Percentiles rank a stretch among this genome's conserved stretches.
Conservation (phyloP, 2,888 invertebrate genomes). For the Sarcophaga subvicina region DNA sequence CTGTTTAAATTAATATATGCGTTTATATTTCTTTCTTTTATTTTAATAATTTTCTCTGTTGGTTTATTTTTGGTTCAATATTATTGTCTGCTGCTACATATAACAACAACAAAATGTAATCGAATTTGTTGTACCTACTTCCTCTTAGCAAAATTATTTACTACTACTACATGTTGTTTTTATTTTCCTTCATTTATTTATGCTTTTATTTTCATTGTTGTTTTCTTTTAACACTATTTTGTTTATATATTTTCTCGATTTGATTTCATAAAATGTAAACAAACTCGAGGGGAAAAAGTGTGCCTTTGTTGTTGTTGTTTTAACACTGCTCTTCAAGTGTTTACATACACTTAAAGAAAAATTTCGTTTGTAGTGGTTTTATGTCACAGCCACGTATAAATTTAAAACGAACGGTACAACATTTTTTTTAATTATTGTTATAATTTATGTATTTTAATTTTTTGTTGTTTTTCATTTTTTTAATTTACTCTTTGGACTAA, state of each 20-base stretch:
- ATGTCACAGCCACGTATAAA: neutral
- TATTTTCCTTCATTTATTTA: neutral
- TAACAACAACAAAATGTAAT: slow-evolving; percentile 2
- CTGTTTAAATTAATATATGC: neutral
- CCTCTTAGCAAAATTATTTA: slow-evolving; percentile 25
- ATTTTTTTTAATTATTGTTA: neutral
- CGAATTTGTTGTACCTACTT: slow-evolving; percentile 22
- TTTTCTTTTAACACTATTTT: slow-evolving; percentile 17
- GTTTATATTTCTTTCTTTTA: neutral
- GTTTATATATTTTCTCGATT: neutral
- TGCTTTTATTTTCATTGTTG: neutral
- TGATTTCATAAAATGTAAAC: slow-evolving; percentile 30
- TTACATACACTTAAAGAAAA: slow-evolving; percentile 21
- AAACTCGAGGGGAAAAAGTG: too few species aligned
- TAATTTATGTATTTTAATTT: neutral
- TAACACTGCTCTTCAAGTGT: neutral
- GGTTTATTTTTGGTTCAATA: neutral
- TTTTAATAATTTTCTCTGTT: neutral
- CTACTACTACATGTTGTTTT: neutral
- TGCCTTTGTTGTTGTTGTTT: neutral
- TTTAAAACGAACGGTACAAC: neutral
- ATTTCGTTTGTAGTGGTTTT: neutral
- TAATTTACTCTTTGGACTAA: too few species aligned
- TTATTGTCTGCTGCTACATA: neutral
- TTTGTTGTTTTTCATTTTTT: neutral